A percentile compares a stretch with the other conserved stretches of the same genome.
Evolutionary conservation across 2,113 vertebrate species (phyloP).

Genomic region (Hippocampus abdominalis): DNA sequence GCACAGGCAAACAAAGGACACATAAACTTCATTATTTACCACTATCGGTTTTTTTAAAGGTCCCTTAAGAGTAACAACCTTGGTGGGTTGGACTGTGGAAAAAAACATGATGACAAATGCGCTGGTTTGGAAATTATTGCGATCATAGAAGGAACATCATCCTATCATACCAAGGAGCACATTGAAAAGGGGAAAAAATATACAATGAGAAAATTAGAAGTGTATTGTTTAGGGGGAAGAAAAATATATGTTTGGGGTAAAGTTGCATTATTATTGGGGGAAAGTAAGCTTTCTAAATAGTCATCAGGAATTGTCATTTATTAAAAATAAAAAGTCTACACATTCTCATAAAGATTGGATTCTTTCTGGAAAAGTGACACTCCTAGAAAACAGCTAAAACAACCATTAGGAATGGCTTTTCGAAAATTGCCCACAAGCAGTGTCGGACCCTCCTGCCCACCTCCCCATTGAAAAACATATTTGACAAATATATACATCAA

Average conservation of each 20-base stretch:
- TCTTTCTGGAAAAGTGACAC: background rate
- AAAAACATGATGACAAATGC: background rate
- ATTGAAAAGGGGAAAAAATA: background rate
- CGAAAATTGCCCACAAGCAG: too few species aligned
- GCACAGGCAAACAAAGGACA: background rate
- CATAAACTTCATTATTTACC: background rate
- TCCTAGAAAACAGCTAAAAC: too few species aligned
- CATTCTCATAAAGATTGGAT: background rate
- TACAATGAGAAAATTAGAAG: background rate
- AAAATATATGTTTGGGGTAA: too few species aligned
- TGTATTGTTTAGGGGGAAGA: background rate
- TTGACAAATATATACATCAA: too few species aligned
- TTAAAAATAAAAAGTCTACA: too few species aligned
- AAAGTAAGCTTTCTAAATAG: too few species aligned
- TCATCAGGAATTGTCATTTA: too few species aligned
- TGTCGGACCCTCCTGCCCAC: too few species aligned
- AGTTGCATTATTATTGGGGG: too few species aligned
- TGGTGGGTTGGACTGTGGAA: background rate
- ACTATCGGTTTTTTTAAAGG: background rate
- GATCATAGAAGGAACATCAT: background rate
- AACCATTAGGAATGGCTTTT: too few species aligned
- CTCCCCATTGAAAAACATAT: too few species aligned
- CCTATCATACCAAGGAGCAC: background rate
- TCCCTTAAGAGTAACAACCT: background rate
- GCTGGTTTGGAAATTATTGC: background rate